Percentiles rank a stretch among this genome's conserved stretches.
These are phyloP conservation scores for Iselma pallidipennis DNA, from an alignment of 2,888 invertebrate genomes.

Conservation along the genomic window DNA sequence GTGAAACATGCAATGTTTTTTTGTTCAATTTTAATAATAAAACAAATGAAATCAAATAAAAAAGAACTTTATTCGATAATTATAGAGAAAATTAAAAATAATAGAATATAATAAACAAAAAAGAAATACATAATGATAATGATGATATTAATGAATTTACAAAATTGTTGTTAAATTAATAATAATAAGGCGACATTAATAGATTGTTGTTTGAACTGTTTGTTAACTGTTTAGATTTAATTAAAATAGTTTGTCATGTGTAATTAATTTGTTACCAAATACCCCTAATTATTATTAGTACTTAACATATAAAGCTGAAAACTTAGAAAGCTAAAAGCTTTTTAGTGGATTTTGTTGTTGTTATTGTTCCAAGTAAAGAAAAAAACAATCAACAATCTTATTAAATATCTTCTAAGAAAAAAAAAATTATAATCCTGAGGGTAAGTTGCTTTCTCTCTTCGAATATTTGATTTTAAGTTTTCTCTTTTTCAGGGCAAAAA, in stretches of 20 bases:
- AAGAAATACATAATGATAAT: slow-evolving; percentile 4
- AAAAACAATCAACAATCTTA: background rate
- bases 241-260: background rate
- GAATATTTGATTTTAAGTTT: no score
- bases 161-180: background rate
- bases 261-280: no score
- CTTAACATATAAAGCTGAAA: no score
- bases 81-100: background rate
- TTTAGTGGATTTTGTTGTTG: background rate
- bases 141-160: no score
- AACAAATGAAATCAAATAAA: slow-evolving; percentile 7
- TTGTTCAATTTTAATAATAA: slow-evolving; percentile 8
- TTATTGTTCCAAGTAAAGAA: background rate
- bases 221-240: background rate
- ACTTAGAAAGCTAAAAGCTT: background rate
- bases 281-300: no score
- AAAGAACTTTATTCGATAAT: slow-evolving; percentile 16
- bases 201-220: slow-evolving; percentile 2
- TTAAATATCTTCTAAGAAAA: background rate
- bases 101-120: background rate
- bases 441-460: no score
- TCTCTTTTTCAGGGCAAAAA: background rate
- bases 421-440: no score
- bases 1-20: slow-evolving; percentile 2
- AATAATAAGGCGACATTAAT: background rate